Evolutionary conservation across 2,797 vertebrate genomes (phyloP), one percentile per base, ranked within the genome.

Genomic region (Geotrypetes seraphini): DNA sequence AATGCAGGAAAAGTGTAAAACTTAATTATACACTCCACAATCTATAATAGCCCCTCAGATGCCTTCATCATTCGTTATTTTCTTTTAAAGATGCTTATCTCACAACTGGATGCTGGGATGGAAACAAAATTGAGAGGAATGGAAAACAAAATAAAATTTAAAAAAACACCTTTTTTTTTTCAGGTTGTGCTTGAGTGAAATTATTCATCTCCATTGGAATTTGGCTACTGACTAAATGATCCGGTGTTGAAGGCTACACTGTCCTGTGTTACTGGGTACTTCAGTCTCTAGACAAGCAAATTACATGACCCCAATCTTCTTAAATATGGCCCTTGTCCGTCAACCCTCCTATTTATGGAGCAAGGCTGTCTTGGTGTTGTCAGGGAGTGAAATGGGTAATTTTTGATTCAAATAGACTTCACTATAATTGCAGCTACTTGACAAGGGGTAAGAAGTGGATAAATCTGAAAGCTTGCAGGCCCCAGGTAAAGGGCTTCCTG

Each of bases 211-310:
- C 4, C 28, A 41, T 19, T 47, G 17, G 14, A 5, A 34, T 15
- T 10, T 10, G 32, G 12, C n/a, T 10, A 21, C 1, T 21, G 3
- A 26, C 8, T 28, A 6, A 36, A 38, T 47, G 13, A 33, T 4
- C 41, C 15, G 12, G 31, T 3, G 12, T 24, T n/a, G n/a, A 47
- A 13, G 33, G 9, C 6, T 9, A 33, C 46, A 15, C 8, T 11
- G 8, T 4, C 41, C 15, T 12, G 31, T 3, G 12, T 24, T 25
- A 29, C 28, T 20, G 28, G 60, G 25, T 9, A 17, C 10, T 16
- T 3, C 14, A 4, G n/a, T 15, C 7, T 33, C 40, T 28, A 50
- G n/a, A 5, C 28, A 43, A 41, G 35, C 19, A 46, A 7, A n/a
- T n/a, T n/a, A n/a, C n/a, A n/a, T n/a, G n/a, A 17, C 4, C 22